Percentiles rank a stretch among this genome's conserved stretches.
Evolutionary conservation across 2,113 vertebrate genomes (phyloP).

Genomic region (Pungitius pungitius): DNA sequence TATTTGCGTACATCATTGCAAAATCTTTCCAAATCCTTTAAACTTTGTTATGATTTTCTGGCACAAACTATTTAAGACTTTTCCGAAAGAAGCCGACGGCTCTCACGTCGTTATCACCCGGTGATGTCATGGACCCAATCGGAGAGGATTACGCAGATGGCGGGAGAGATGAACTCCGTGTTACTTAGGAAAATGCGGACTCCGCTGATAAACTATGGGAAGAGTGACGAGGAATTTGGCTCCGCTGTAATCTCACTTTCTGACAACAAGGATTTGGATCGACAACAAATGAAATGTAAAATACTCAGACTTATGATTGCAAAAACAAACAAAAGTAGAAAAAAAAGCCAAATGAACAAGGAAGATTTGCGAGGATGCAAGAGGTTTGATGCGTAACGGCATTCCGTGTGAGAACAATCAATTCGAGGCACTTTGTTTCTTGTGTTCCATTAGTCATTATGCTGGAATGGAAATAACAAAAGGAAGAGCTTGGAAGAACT

Average conservation of each 20-base stretch:
- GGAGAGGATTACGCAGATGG: conserved; percentile 64
- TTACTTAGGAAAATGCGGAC: conserved; percentile 62
- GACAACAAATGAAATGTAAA: conserved; percentile 47
- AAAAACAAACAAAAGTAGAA: conserved; percentile 43
- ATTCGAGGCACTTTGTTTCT: conserved; percentile 30
- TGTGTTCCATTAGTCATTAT: conserved; percentile 60
- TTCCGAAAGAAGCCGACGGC: conserved; percentile 42
- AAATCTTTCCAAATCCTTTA: conserved; percentile 69
- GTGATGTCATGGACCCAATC: conserved; percentile 72
- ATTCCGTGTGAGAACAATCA: conserved; percentile 46
- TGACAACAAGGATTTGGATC: conserved; percentile 38
- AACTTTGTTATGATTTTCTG: conserved; percentile 70
- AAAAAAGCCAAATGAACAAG: conserved; percentile 51
- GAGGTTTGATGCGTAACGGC: conserved; percentile 23
- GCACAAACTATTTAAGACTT: conserved; percentile 57
- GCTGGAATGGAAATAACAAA: conserved; percentile 44
- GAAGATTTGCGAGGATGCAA: conserved; percentile 54
- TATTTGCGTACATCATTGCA: conserved; percentile 55
- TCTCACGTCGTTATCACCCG: conserved; percentile 60
- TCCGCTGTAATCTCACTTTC: conserved; percentile 46
- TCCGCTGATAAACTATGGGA: conserved; percentile 61
- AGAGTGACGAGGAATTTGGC: conserved; percentile 67
- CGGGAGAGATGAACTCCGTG: conserved; percentile 40
- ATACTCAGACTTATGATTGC: conserved; percentile 29
- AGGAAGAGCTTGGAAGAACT: conserved; percentile 25